Conservation (phyloP, 2,113 vertebrate species). For the Gavialis gangeticus region DNA sequence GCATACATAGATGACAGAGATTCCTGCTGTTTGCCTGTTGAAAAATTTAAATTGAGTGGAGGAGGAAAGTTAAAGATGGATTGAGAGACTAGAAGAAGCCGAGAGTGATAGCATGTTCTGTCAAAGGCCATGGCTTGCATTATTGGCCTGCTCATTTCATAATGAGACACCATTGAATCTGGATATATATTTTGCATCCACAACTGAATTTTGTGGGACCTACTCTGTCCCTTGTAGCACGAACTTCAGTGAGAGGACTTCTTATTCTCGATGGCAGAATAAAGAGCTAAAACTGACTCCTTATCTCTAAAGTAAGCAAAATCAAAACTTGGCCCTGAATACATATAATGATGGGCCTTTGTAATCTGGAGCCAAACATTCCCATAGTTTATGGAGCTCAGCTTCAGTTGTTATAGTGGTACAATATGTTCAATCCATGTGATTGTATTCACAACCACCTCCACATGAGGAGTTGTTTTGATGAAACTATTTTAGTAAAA, state of each 20-base stretch:
- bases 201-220: not conserved
- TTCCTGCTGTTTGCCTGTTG: not conserved
- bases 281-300: not conserved
- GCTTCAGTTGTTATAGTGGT: not conserved
- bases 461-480: not conserved
- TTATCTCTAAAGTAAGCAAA: not conserved
- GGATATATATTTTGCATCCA: not conserved
- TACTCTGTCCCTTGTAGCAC: not conserved
- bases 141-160: accelerated
- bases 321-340: not conserved
- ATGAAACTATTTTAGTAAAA: not conserved
- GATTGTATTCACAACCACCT: not conserved
- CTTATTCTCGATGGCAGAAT: accelerated
- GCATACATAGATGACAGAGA: accelerated
- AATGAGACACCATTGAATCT: not conserved
- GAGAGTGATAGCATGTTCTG: not conserved
- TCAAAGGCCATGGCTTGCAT: not conserved
- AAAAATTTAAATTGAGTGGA: not conserved
- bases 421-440: not conserved
- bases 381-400: not conserved
- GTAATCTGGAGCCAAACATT: not conserved
- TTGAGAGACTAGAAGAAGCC: not conserved
- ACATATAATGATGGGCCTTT: accelerated
- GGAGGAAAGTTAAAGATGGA: not conserved
- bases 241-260: not conserved